Percentiles rank a stretch among this genome's conserved stretches.
phyloP scores from a whole-genome alignment of 2,888 invertebrate genomes.

The Corythucha ciliata region DNA sequence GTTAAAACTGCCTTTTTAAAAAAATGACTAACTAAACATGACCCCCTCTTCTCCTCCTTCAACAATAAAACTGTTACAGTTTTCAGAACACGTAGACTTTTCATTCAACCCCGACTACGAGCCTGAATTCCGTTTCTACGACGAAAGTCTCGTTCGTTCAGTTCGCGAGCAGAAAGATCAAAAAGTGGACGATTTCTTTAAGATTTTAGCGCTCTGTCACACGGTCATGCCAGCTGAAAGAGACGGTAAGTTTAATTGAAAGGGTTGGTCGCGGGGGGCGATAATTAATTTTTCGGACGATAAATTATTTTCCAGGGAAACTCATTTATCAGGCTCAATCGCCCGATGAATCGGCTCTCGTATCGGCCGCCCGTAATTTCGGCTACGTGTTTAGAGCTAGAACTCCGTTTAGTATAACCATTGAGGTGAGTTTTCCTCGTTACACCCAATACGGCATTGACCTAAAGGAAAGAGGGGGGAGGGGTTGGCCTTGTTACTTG shows the following conservation, averaged over 20 bases:
- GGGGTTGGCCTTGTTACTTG: too few species aligned
- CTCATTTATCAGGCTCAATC: constrained; percentile 91
- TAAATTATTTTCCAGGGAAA: constrained; percentile 41
- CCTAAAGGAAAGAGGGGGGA: too few species aligned
- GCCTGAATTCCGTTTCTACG: constrained; percentile 88
- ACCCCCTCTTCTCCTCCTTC: too few species aligned
- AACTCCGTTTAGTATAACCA: constrained; percentile 84
- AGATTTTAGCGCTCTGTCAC: constrained; percentile 88
- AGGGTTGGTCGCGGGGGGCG: not conserved
- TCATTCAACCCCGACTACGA: constrained; percentile 91
- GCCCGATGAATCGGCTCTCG: constrained; percentile 94
- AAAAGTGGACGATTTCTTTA: constrained; percentile 79
- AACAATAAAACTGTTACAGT: too few species aligned
- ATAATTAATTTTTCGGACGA: constrained; percentile 3
- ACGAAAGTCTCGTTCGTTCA: constrained; percentile 71
- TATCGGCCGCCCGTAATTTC: constrained; percentile 96
- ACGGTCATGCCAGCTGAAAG: constrained; percentile 97
- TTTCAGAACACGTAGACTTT: constrained; percentile 75
- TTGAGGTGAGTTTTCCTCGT: constrained; percentile 62
- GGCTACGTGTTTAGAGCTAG: constrained; percentile 95
- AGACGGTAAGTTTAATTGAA: constrained; percentile 46
- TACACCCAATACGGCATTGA: too few species aligned
- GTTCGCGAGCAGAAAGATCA: constrained; percentile 53
- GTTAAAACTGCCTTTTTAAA: too few species aligned
- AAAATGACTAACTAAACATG: too few species aligned